phyloP scores from a whole-genome alignment of 2,113 vertebrate genomes.

The Tenrec ecaudatus region DNA sequence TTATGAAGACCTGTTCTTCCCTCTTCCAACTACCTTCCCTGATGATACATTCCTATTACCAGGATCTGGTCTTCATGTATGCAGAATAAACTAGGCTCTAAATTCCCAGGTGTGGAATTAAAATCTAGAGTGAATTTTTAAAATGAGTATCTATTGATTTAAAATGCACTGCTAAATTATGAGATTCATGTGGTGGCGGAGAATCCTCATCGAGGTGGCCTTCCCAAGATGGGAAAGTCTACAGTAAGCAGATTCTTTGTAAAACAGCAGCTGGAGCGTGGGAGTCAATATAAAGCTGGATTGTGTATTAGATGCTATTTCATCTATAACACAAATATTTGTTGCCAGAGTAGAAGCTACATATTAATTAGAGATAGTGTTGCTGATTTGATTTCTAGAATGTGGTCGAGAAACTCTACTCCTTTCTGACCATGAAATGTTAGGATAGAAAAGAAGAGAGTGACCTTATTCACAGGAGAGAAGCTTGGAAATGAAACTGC shows the following conservation, averaged over 20 bases:
- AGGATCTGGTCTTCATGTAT: background rate
- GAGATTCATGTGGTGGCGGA: background rate
- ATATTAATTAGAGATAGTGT: slow-evolving; percentile 64
- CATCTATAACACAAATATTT: slow-evolving; percentile 71
- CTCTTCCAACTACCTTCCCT: background rate
- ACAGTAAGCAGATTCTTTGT: background rate
- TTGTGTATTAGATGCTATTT: background rate
- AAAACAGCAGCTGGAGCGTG: background rate
- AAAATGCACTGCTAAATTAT: background rate
- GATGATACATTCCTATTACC: background rate
- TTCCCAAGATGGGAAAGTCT: background rate
- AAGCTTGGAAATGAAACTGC: background rate
- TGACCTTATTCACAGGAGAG: background rate
- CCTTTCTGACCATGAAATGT: slow-evolving; percentile 18
- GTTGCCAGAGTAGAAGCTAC: slow-evolving; percentile 24
- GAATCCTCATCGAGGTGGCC: background rate
- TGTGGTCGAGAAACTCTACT: slow-evolving; percentile 25
- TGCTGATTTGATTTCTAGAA: slow-evolving; percentile 50
- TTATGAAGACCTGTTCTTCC: background rate
- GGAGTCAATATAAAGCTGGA: background rate
- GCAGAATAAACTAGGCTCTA: background rate
- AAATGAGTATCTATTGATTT: background rate
- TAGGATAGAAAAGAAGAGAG: background rate
- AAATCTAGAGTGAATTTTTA: background rate
- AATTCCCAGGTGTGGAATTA: slow-evolving; percentile 30